Evolutionary conservation across 2,113 vertebrate species (phyloP).

Genomic region (Crocuta crocuta): DNA sequence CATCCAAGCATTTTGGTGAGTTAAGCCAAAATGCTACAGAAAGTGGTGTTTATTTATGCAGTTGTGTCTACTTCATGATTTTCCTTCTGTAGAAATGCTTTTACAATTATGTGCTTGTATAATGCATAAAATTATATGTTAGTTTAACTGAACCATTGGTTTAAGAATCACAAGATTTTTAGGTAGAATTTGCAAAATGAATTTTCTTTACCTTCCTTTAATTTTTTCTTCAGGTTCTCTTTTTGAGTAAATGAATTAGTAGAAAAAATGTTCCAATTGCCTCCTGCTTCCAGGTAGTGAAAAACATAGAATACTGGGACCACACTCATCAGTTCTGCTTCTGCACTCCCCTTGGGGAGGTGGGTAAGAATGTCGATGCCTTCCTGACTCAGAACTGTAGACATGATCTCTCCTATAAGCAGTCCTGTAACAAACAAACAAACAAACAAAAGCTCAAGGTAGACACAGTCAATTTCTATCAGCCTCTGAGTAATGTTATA

Average conservation of each 20-base stretch:
- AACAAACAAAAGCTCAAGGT: neutral
- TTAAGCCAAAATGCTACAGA: slow-evolving; percentile 54
- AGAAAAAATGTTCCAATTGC: slow-evolving; percentile 89
- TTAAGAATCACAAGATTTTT: neutral
- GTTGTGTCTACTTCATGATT: neutral
- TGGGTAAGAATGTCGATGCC: slow-evolving; percentile 86
- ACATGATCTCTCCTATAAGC: slow-evolving; percentile 89
- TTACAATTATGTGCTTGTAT: neutral
- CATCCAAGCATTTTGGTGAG: slow-evolving; percentile 50
- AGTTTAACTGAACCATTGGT: neutral
- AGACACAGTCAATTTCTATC: neutral
- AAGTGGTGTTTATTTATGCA: slow-evolving; percentile 40
- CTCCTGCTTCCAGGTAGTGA: slow-evolving; percentile 89
- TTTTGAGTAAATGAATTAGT: slow-evolving; percentile 67
- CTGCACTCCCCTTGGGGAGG: slow-evolving; percentile 90
- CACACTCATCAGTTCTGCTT: slow-evolving; percentile 88
- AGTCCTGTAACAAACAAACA: slow-evolving; percentile 86
- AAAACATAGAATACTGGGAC: slow-evolving; percentile 90
- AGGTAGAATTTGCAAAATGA: neutral
- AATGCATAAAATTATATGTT: neutral
- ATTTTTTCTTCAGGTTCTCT: slow-evolving; percentile 85
- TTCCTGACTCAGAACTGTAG: slow-evolving; percentile 83
- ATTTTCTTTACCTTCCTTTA: slow-evolving; percentile 89
- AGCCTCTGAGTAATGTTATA: neutral
- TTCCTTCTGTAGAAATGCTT: neutral